These are phyloP conservation scores for Zeugodacus cucurbitae DNA, from an alignment of 1,140 invertebrate species.

Conservation along the genomic window DNA sequence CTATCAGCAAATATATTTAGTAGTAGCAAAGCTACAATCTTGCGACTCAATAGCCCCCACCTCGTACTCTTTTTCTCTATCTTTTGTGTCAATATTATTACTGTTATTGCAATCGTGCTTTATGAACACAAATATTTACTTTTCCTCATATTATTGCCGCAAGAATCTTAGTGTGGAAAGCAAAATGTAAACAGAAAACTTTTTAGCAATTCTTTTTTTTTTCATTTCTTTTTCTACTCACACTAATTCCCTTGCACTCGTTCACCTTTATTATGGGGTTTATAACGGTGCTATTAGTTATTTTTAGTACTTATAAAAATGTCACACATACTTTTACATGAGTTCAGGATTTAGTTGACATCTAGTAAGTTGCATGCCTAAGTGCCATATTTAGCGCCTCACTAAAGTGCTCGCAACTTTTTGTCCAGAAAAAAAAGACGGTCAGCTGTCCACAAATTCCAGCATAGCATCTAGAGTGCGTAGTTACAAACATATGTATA, in stretches of 20 bases:
- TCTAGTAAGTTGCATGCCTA: no score
- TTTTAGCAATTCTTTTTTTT: neutral
- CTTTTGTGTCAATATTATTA: neutral
- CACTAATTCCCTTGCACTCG: no score
- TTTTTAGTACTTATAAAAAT: no score
- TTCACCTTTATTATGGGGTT: no score
- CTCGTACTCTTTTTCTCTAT: no score
- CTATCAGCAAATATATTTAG: no score
- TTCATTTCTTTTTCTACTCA: neutral
- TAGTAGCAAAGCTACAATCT: no score
- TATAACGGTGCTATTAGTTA: no score
- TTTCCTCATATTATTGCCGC: neutral
- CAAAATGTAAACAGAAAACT: neutral
- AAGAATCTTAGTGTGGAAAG: neutral
- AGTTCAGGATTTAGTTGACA: no score
- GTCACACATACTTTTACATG: no score
- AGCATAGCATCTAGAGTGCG: neutral
- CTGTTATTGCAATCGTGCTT: neutral
- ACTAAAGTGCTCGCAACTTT: neutral
- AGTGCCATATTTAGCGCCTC: neutral
- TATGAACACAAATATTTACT: neutral
- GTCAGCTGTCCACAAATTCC: slow-evolving; percentile 13
- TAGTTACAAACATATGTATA: no score
- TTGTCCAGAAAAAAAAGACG: neutral
- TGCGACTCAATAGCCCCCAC: no score